These are phyloP conservation scores for Nixonia krombeini DNA, from an alignment of 1,140 invertebrate species.

Conservation along the genomic window DNA sequence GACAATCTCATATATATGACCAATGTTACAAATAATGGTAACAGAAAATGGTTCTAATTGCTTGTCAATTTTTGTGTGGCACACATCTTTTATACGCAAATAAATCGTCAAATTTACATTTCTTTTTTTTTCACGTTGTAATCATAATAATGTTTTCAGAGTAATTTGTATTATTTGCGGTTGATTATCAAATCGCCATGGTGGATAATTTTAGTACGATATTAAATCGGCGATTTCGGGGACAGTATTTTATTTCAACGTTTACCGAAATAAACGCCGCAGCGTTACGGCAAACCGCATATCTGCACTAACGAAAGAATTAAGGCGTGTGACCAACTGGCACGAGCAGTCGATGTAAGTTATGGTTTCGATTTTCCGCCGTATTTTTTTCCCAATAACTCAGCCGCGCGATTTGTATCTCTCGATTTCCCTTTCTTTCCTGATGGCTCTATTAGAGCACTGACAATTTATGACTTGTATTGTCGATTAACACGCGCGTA, in stretches of 20 bases:
- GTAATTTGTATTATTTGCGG: too few relatives aligned
- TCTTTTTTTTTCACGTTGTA: too few relatives aligned
- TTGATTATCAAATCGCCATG: too few relatives aligned
- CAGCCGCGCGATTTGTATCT: constrained; percentile 38
- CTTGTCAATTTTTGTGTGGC: not conserved
- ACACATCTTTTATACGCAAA: too few relatives aligned
- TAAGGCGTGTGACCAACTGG: constrained; percentile 51
- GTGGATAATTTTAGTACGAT: too few relatives aligned
- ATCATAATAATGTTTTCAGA: too few relatives aligned
- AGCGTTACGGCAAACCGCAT: constrained; percentile 15
- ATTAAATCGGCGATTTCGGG: not conserved
- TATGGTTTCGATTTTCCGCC: constrained; percentile 58
- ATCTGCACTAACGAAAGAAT: constrained; percentile 24
- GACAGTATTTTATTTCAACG: not conserved
- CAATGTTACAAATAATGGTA: not conserved
- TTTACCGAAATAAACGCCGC: not conserved
- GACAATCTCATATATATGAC: constrained; percentile 9
- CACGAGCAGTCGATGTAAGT: constrained; percentile 58
- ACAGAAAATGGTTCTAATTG: too few relatives aligned
- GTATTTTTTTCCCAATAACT: constrained; percentile 23
- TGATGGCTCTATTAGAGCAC: constrained; percentile 69
- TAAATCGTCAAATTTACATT: too few relatives aligned
- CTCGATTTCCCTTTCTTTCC: constrained; percentile 34
- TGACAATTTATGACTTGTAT: constrained; percentile 70
- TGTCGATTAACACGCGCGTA: constrained; percentile 70